These are phyloP conservation scores for Masnerella sp. DNA, from an alignment of 2,888 invertebrate genomes.

Conservation along the genomic window DNA sequence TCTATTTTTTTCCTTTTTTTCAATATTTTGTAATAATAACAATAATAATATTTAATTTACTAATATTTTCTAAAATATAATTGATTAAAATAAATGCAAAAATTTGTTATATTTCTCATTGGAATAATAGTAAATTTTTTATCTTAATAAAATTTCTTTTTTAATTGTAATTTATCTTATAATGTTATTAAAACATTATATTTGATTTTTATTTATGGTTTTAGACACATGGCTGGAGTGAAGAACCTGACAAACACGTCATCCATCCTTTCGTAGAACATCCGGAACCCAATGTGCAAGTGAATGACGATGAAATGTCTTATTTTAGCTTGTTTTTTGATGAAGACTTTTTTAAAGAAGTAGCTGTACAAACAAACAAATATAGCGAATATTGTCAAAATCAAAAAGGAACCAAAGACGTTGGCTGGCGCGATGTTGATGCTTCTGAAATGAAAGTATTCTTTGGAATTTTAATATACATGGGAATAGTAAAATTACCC, in stretches of 20 bases:
- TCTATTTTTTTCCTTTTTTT: too few relatives aligned
- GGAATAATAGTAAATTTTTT: too few relatives aligned
- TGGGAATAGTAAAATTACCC: slow-evolving; percentile 2
- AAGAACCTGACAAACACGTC: not conserved
- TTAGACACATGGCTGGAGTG: not conserved
- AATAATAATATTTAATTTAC: too few relatives aligned
- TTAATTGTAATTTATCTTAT: too few relatives aligned
- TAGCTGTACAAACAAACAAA: slow-evolving; percentile 1
- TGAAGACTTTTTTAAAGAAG: not conserved
- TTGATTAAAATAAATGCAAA: too few relatives aligned
- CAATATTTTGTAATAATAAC: too few relatives aligned
- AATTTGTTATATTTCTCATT: too few relatives aligned
- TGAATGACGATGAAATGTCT: not conserved
- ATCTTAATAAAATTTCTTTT: too few relatives aligned
- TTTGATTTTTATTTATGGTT: too few relatives aligned
- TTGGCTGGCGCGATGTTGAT: not conserved
- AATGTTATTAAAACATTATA: too few relatives aligned
- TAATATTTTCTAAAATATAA: too few relatives aligned
- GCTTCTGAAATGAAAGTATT: not conserved
- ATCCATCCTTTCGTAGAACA: not conserved
- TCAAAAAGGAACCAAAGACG: not conserved
- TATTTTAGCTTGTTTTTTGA: slow-evolving; percentile 1
- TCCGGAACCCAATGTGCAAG: not conserved
- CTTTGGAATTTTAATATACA: slow-evolving; percentile 1
- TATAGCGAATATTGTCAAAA: not conserved